Percentiles rank a stretch among this genome's conserved stretches.
Evolutionary conservation across 2,797 vertebrate species (phyloP).

Genomic region (Rhynchonycteris naso): DNA sequence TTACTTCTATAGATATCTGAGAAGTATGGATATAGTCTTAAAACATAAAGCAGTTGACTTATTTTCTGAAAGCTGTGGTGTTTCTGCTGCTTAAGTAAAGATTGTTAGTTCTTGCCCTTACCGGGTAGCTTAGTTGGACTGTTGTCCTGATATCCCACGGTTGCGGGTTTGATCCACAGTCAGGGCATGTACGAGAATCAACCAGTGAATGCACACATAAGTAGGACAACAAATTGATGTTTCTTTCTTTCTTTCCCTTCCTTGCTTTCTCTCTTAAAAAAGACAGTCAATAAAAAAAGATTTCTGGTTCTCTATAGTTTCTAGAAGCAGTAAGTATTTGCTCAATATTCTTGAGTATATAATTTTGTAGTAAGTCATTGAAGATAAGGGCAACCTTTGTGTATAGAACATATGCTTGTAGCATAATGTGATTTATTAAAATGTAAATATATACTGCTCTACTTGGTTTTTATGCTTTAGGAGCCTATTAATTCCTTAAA

Average conservation of each 20-base stretch:
- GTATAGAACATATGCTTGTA: background rate
- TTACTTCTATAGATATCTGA: conserved; percentile 8
- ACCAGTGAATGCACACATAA: too few species aligned
- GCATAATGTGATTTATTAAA: conserved; percentile 12
- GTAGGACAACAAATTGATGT: too few species aligned
- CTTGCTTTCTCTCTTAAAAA: too few species aligned
- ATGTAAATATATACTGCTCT: conserved; percentile 2
- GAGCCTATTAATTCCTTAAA: background rate
- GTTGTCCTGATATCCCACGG: too few species aligned
- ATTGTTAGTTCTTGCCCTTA: background rate
- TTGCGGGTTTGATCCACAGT: too few species aligned
- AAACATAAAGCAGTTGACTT: conserved; percentile 26
- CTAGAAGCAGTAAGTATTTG: background rate
- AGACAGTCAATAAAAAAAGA: background rate
- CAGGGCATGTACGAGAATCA: too few species aligned
- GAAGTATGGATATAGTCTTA: background rate
- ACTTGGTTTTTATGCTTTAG: background rate
- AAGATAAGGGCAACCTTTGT: background rate
- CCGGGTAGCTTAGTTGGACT: too few species aligned
- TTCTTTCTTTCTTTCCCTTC: too few species aligned
- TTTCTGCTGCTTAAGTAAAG: background rate
- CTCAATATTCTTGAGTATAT: background rate
- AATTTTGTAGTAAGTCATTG: background rate
- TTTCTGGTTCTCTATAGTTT: background rate
- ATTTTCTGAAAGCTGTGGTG: background rate